These are phyloP conservation scores for Caenorhabditis sinica DNA, from an alignment of 2,888 invertebrate genomes.

Conservation along the genomic window DNA sequence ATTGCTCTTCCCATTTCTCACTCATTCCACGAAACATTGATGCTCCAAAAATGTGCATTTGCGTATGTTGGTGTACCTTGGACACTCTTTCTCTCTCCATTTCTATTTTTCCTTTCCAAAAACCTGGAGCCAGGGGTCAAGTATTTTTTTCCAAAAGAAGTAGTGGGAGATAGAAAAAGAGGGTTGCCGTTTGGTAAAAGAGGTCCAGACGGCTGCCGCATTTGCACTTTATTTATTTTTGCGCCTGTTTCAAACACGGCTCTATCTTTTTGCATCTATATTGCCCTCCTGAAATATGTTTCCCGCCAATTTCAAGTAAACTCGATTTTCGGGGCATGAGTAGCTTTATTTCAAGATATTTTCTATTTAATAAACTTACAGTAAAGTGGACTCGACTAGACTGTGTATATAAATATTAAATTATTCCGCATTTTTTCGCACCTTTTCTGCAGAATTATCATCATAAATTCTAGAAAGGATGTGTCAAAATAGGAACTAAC, in stretches of 20 bases:
- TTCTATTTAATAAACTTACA: background rate
- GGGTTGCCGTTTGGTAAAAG: slow-evolving; percentile 37
- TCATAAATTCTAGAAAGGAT: background rate
- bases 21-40: slow-evolving; percentile 50
- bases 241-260: slow-evolving; percentile 65
- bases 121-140: slow-evolving; percentile 51
- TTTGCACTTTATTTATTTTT: slow-evolving; percentile 67
- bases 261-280: slow-evolving; percentile 60
- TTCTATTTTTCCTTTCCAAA: slow-evolving; percentile 16
- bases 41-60: slow-evolving; percentile 30
- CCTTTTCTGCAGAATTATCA: background rate
- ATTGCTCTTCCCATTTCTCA: slow-evolving; percentile 33
- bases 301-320: slow-evolving; percentile 47
- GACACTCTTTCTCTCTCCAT: slow-evolving; percentile 15
- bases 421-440: no score
- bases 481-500: background rate
- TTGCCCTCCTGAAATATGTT: slow-evolving; percentile 50
- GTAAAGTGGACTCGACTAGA: no score
- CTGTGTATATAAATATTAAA: no score
- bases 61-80: slow-evolving; percentile 49
- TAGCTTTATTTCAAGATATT: background rate
- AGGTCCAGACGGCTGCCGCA: slow-evolving; percentile 59
- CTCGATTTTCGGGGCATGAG: background rate
- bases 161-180: slow-evolving; percentile 22
- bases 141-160: slow-evolving; percentile 41